phyloP scores from a whole-genome alignment of 1,140 invertebrate genomes.

The Nasonia longicornis region DNA sequence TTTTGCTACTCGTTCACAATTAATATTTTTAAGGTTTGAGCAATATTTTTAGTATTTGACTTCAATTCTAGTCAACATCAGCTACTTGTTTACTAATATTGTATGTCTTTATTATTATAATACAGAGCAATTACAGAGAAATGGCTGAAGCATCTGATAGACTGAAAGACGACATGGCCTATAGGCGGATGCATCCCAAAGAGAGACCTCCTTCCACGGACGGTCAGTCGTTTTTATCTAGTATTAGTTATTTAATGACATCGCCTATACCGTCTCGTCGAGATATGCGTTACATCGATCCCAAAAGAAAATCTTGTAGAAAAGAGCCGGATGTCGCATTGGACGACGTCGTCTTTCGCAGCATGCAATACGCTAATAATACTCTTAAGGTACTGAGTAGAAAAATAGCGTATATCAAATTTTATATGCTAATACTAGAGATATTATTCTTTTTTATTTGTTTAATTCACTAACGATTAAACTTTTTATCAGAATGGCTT shows the following conservation, averaged over 20 bases:
- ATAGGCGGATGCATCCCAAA: constrained; percentile 76
- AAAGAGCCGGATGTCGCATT: constrained; percentile 82
- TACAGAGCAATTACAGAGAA: constrained; percentile 16
- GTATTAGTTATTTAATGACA: constrained; percentile 80
- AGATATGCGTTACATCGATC: constrained; percentile 17
- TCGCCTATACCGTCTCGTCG: constrained; percentile 72
- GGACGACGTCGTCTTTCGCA: constrained; percentile 87
- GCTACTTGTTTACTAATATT: background rate
- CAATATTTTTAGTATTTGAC: background rate
- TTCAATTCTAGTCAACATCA: background rate
- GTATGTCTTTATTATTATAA: background rate
- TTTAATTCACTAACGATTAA: background rate
- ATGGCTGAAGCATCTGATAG: constrained; percentile 70
- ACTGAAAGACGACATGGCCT: constrained; percentile 84
- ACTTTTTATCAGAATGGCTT: background rate
- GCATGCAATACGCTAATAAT: constrained; percentile 81
- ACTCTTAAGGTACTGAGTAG: constrained; percentile 69
- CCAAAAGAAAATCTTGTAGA: constrained; percentile 31
- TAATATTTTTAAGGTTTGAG: background rate
- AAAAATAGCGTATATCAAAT: background rate
- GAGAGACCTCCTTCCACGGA: constrained; percentile 69
- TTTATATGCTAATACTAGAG: no score
- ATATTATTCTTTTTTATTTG: background rate
- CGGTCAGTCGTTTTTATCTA: constrained; percentile 71
- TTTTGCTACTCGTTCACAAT: no score